phyloP scores from a whole-genome alignment of 2,113 vertebrate genomes.

The Cyphomyrus plagiostoma region DNA sequence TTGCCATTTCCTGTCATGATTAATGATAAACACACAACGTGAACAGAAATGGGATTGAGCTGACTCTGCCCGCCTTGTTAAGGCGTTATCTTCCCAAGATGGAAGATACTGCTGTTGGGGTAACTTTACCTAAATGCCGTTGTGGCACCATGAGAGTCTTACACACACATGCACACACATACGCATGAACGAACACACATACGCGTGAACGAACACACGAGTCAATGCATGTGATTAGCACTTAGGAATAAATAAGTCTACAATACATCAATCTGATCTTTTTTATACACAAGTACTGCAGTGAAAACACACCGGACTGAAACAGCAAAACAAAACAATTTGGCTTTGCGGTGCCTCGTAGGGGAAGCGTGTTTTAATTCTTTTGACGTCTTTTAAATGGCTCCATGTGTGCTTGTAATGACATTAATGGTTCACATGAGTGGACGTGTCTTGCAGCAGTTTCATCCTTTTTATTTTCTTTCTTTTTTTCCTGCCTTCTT shows the following conservation, averaged over 20 bases:
- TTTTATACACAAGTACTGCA: conserved; percentile 33
- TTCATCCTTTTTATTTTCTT: background rate
- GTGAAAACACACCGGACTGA: background rate
- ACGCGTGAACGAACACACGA: background rate
- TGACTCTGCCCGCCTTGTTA: conserved; percentile 51
- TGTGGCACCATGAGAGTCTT: background rate
- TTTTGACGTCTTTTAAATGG: conserved; percentile 1
- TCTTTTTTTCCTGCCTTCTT: conserved; percentile 12
- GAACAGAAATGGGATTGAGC: conserved; percentile 57
- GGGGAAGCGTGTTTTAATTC: background rate
- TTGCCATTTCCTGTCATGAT: conserved; percentile 60
- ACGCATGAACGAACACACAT: background rate
- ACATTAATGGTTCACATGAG: conserved; percentile 15
- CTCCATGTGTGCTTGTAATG: background rate
- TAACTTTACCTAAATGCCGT: background rate
- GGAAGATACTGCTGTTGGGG: background rate
- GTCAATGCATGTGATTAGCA: background rate
- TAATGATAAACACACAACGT: conserved; percentile 56
- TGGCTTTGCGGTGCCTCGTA: background rate
- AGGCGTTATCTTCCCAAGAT: conserved; percentile 42
- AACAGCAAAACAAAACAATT: conserved; percentile 10
- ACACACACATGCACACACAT: background rate
- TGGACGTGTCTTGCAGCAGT: conserved; percentile 1
- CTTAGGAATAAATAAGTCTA: conserved; percentile 72
- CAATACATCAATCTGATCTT: conserved; percentile 50